These are phyloP conservation scores for Leucoraja erinaceus DNA, from an alignment of 2,113 vertebrate species.

Conservation along the genomic window DNA sequence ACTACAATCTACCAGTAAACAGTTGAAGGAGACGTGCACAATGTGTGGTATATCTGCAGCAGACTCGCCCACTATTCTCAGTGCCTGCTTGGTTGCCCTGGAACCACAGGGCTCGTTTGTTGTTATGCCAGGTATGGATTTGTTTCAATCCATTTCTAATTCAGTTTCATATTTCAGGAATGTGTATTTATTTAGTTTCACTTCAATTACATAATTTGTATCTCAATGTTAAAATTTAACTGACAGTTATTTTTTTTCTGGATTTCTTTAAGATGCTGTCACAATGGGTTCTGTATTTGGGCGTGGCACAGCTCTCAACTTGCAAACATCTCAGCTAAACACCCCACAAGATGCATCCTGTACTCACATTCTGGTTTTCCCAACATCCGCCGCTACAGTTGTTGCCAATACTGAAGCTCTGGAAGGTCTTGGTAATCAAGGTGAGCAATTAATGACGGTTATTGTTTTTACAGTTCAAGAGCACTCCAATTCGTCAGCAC, in stretches of 20 bases:
- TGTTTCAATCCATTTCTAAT: not conserved
- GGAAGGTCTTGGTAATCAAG: constrained; percentile 62
- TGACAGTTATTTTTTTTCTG: constrained; percentile 1
- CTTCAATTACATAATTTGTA: not conserved
- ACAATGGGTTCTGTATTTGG: constrained; percentile 97
- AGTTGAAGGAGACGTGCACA: constrained; percentile 86
- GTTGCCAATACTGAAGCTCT: constrained; percentile 83
- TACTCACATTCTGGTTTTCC: constrained; percentile 95
- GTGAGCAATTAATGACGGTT: constrained; percentile 49
- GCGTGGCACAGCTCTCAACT: constrained; percentile 85
- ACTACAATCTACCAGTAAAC: constrained; percentile 85
- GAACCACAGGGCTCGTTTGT: constrained; percentile 94
- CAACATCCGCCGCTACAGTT: constrained; percentile 90
- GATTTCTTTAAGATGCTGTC: constrained; percentile 71
- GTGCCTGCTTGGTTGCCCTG: constrained; percentile 95
- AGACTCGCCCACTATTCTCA: constrained; percentile 88
- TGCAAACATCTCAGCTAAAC: constrained; percentile 94
- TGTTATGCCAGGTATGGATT: constrained; percentile 83
- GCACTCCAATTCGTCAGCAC: not conserved
- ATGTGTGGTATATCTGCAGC: constrained; percentile 88
- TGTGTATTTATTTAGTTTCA: not conserved
- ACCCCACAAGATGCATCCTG: constrained; percentile 95
- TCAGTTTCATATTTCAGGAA: not conserved
- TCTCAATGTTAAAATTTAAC: not conserved
- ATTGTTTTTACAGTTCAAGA: not conserved